These are phyloP conservation scores for Chauna torquata DNA, from an alignment of 2,113 vertebrate genomes.

Conservation along the genomic window DNA sequence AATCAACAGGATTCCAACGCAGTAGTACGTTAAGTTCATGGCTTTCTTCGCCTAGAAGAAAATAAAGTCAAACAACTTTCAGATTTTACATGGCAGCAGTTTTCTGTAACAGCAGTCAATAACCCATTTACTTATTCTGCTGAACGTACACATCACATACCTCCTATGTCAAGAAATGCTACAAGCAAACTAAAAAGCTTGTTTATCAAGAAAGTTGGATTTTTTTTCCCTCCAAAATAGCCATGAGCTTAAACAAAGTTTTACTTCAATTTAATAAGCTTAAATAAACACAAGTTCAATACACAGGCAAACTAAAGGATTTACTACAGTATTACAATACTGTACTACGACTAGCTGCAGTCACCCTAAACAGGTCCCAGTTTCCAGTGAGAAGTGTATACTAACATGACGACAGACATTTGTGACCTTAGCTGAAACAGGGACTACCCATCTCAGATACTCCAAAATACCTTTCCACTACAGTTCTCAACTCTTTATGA, in stretches of 20 bases:
- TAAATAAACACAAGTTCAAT: not conserved
- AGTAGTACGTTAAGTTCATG: slow-evolving; percentile 53
- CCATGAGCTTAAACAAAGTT: not conserved
- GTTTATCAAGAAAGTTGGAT: not conserved
- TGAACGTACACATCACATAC: fast-evolving
- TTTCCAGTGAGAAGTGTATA: not conserved
- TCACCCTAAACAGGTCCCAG: not conserved
- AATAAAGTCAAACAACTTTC: not conserved
- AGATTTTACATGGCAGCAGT: not conserved
- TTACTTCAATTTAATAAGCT: not conserved
- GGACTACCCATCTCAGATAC: not conserved
- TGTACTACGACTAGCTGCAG: not conserved
- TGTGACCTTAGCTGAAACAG: not conserved
- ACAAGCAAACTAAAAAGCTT: not conserved
- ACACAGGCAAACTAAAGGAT: not conserved
- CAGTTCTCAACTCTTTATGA: not conserved
- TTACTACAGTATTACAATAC: not conserved
- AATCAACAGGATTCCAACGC: not conserved
- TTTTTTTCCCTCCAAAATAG: not conserved
- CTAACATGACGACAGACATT: not conserved
- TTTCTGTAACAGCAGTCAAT: not conserved
- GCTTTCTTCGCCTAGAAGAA: slow-evolving; percentile 86
- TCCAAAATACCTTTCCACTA: not conserved
- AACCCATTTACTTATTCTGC: not conserved
- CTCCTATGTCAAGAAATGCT: not conserved